Conservation (phyloP, 2,888 invertebrate genomes). For the Branchipolynoe longqiensis region DNA sequence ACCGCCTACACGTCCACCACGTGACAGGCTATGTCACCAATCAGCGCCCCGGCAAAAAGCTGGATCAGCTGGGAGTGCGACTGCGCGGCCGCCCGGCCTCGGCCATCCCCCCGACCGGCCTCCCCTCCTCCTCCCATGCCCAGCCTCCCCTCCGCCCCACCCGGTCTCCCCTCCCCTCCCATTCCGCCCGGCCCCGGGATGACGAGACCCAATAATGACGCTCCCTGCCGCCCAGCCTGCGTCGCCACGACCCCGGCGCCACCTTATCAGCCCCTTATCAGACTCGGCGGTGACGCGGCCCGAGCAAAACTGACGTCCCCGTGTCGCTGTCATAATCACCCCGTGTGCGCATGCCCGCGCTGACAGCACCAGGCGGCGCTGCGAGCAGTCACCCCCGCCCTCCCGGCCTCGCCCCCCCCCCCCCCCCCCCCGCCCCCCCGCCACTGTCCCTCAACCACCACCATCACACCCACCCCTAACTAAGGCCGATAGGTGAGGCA, state of each 20-base stretch:
- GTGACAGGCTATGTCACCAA: slow-evolving; percentile 44
- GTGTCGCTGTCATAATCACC: slow-evolving; percentile 48
- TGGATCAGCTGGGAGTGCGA: slow-evolving; percentile 46
- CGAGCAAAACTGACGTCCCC: slow-evolving; percentile 28
- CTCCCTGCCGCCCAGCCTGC: neutral
- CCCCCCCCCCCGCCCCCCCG: neutral
- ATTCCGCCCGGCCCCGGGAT: slow-evolving; percentile 15
- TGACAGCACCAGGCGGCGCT: slow-evolving; percentile 33
- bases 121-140: no score
- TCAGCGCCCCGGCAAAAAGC: slow-evolving; percentile 27
- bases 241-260: slow-evolving; percentile 2
- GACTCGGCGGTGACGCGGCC: slow-evolving; percentile 23
- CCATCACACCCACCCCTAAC: no score
- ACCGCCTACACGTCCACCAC: slow-evolving; percentile 1
- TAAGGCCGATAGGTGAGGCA: no score
- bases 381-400: neutral
- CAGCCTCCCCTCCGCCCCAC: no score
- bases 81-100: no score
- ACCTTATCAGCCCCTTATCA: slow-evolving; percentile 36
- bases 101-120: no score
- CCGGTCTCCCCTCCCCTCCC: no score
- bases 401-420: neutral
- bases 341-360: slow-evolving; percentile 16
- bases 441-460: neutral
- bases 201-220: slow-evolving; percentile 40